phyloP scores from a whole-genome alignment of 2,888 invertebrate genomes.

The Argyra leucocephala region DNA sequence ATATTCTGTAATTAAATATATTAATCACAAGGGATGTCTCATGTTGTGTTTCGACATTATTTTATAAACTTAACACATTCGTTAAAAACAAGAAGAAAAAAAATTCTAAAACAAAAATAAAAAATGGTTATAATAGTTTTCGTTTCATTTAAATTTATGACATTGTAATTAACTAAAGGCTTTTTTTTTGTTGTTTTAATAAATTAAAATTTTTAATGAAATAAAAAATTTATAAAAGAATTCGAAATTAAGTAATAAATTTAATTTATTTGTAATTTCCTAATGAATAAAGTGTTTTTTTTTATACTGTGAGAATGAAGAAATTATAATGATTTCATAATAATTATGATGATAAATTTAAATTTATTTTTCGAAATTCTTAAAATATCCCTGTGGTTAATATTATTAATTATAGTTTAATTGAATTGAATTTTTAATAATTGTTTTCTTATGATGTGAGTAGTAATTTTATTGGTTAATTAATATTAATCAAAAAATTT shows the following conservation, averaged over 20 bases:
- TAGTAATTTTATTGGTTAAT: too few species aligned
- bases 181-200: background rate
- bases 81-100: background rate
- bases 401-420: too few species aligned
- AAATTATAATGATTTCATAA: too few species aligned
- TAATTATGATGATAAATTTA: too few species aligned
- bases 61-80: conserved; percentile 6
- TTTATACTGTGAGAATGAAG: too few species aligned
- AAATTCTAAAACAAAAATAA: background rate
- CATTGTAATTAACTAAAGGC: background rate
- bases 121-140: background rate
- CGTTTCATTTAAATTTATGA: background rate
- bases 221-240: background rate
- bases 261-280: too few species aligned
- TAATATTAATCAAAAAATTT: too few species aligned
- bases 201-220: background rate
- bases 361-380: too few species aligned
- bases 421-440: too few species aligned
- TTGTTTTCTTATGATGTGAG: too few species aligned
- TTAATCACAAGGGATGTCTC: background rate
- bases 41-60: conserved; percentile 2
- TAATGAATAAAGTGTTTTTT: too few species aligned
- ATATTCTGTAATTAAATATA: background rate
- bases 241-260: background rate
- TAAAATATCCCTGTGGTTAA: too few species aligned